These are phyloP conservation scores for Herpetotheres cachinnans DNA, from an alignment of 2,113 vertebrate species.

Conservation along the genomic window DNA sequence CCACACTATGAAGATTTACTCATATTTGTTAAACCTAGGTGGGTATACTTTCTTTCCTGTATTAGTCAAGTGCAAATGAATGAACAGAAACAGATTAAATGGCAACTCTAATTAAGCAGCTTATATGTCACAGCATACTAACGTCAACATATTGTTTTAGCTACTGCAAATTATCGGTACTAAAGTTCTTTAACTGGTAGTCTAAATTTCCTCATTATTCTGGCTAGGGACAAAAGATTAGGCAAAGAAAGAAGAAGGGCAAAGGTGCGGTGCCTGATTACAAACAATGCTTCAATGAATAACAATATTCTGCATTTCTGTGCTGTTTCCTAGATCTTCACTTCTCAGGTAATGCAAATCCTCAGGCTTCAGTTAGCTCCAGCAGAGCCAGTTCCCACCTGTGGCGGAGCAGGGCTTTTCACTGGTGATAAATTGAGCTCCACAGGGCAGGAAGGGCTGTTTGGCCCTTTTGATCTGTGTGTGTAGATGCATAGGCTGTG, in stretches of 20 bases:
- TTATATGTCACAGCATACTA: conserved; percentile 40
- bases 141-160: conserved; percentile 35
- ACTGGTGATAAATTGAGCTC: not conserved
- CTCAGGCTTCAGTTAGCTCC: not conserved
- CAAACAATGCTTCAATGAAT: not conserved
- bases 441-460: not conserved
- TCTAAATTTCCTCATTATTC: conserved; percentile 31
- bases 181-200: conserved; percentile 1
- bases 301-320: not conserved
- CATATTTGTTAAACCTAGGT: not conserved
- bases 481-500: not conserved
- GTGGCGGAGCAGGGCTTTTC: not conserved
- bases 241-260: not conserved
- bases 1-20: not conserved
- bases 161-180: conserved; percentile 35
- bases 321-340: not conserved
- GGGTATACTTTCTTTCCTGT: not conserved
- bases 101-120: conserved; percentile 49
- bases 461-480: not conserved
- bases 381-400: not conserved
- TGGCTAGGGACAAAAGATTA: not conserved
- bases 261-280: not conserved
- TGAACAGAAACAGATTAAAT: conserved; percentile 63
- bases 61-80: conserved; percentile 45
- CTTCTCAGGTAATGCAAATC: not conserved